Evolutionary conservation across 2,113 vertebrate genomes (phyloP), one percentile per base, ranked within the genome.

Genomic region (Thermophis baileyi): DNA sequence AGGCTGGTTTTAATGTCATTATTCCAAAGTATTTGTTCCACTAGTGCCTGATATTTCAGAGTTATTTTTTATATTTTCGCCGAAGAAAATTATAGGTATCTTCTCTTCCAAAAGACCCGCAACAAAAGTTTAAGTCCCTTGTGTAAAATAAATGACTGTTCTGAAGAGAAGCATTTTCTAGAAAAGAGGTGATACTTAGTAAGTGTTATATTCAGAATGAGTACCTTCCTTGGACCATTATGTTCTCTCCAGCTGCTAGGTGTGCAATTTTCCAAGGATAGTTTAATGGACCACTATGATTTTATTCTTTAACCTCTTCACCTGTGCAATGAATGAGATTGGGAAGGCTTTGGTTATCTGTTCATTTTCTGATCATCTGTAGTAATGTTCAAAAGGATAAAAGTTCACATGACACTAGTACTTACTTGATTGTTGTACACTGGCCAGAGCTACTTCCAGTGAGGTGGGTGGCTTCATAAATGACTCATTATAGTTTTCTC

Each of bases 21-120:
- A 93, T 90, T 69, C 63, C 63, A 69, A 92, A 96, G 94, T 95
- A 93, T 93, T 96, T 69, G n/a, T 95, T 97, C 92, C 44, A 3
- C 57, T 94, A 90, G 86, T 69, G 16, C 25, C 96, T 93, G 93
- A 94, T 92, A 95, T 63, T 96, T 96, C 81, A 94, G 86, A 95
- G 93, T 92, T 94, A 94, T 96, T 93, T 95, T 95, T 50, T 44
- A 90, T 88, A 85, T 96, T 95, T 30, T 30, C 89, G 91, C 94
- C 94, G 94, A 95, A 94, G 90, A 50, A 92, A 51, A 92, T 94
- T 94, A 86, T 92, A 95, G 90, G 69, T 54, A 91, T 88, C 46
- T 93, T 44, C 24, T 92, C 53, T 93, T 95, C 91, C 20, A 93
- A 93, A 95, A 94, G 89, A 94, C 53, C 60, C 90, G n/a, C 30